phyloP scores from a whole-genome alignment of 2,888 invertebrate genomes.

The Helicoverpa assulta region DNA sequence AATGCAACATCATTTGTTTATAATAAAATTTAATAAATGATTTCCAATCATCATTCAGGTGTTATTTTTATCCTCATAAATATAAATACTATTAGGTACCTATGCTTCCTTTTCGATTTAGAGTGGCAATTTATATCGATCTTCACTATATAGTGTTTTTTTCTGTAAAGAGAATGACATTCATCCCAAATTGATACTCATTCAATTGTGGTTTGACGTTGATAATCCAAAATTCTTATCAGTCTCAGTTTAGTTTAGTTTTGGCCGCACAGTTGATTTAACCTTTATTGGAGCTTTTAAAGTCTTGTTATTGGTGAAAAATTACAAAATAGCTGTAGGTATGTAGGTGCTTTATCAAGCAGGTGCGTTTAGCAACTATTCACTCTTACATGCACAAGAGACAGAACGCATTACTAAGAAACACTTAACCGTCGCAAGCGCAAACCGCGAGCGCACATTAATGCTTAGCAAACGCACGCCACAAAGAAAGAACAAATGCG shows the following conservation, averaged over 20 bases:
- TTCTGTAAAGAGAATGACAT: too few relatives aligned
- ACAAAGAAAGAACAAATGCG: conserved; percentile 64
- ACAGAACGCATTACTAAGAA: conserved; percentile 73
- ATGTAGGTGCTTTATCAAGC: conserved; percentile 16
- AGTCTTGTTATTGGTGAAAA: too few relatives aligned
- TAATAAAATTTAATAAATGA: conserved; percentile 62
- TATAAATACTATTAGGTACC: too few relatives aligned
- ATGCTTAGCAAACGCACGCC: conserved; percentile 79
- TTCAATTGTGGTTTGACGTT: too few relatives aligned
- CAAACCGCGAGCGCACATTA: conserved; percentile 84
- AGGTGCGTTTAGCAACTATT: conserved; percentile 36
- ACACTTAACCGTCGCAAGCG: conserved; percentile 71
- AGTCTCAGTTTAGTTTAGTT: too few relatives aligned
- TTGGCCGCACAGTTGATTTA: too few relatives aligned
- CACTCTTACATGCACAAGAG: conserved; percentile 55
- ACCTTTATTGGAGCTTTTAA: too few relatives aligned
- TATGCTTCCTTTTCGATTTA: too few relatives aligned
- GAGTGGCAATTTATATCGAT: too few relatives aligned
- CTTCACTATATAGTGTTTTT: too few relatives aligned
- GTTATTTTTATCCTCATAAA: conserved; percentile 12
- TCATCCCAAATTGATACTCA: too few relatives aligned
- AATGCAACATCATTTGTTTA: conserved; percentile 74
- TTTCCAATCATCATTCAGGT: conserved; percentile 25
- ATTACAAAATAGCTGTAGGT: neutral
- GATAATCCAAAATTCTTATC: too few relatives aligned